phyloP scores from a whole-genome alignment of 2,797 vertebrate species.

The Sebastiscus tertius region DNA sequence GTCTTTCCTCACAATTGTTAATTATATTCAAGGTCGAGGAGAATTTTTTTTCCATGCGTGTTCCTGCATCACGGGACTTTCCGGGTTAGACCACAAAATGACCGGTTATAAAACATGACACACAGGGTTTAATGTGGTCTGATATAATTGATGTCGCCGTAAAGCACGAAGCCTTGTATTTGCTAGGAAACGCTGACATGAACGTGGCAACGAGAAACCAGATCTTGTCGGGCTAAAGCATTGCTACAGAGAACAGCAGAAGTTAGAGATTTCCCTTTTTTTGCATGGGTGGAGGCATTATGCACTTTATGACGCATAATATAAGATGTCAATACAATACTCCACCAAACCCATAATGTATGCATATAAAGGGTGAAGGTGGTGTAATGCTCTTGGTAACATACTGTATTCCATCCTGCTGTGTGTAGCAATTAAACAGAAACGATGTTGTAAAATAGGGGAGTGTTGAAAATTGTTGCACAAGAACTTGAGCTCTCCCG shows the following conservation, averaged over 20 bases:
- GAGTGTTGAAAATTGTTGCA: conserved; percentile 34
- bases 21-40: neutral
- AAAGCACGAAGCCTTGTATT: neutral
- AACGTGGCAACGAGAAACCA: neutral
- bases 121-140: neutral
- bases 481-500: neutral
- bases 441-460: neutral
- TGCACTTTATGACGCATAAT: neutral
- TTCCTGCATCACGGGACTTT: neutral
- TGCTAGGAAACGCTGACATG: neutral
- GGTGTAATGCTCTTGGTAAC: neutral
- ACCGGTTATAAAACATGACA: neutral
- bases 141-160: neutral
- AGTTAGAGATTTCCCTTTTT: neutral
- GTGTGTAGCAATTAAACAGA: neutral
- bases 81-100: neutral
- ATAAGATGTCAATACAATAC: neutral
- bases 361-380: neutral
- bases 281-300: neutral
- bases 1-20: neutral
- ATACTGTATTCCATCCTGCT: neutral
- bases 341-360: neutral
- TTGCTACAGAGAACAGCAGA: neutral
- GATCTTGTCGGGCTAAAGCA: neutral
- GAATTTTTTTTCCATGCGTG: neutral